Evolutionary conservation across 2,888 invertebrate genomes (phyloP).

Genomic region (Thecocarcelia acutangulata): DNA sequence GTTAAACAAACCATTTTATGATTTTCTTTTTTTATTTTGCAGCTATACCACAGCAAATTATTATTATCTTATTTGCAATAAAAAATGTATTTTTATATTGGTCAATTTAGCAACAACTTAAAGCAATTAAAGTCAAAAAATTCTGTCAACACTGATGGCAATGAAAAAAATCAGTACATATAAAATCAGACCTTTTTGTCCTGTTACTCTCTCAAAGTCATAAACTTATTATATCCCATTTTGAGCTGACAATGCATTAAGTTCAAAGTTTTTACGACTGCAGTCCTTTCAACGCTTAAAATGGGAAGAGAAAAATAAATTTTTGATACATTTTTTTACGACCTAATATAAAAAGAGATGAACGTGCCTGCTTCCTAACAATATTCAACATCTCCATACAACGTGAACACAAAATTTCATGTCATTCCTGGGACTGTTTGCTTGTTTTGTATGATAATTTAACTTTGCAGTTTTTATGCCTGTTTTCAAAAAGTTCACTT

Average conservation of each 20-base stretch:
- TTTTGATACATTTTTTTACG: conserved; percentile 54
- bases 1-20: conserved; percentile 47
- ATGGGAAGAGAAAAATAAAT: conserved; percentile 33
- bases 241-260: conserved; percentile 61
- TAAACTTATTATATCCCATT: conserved; percentile 34
- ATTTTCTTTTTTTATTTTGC: too few relatives aligned
- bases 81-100: conserved; percentile 35
- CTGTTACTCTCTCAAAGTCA: conserved; percentile 13
- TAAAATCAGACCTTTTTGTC: not conserved
- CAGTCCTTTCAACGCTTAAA: conserved; percentile 38
- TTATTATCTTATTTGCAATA: conserved; percentile 42
- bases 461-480: conserved; percentile 30
- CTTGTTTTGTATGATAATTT: conserved; percentile 31
- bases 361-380: conserved; percentile 46
- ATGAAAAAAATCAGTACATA: not conserved
- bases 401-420: conserved; percentile 38
- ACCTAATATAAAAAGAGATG: conserved; percentile 9
- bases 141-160: conserved; percentile 33
- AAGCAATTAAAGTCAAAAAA: conserved; percentile 39
- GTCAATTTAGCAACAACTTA: conserved; percentile 26
- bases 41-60: not conserved
- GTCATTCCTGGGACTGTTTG: conserved; percentile 10
- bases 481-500: conserved; percentile 37
- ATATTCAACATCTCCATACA: conserved; percentile 6
- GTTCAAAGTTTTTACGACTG: conserved; percentile 42